A percentile compares a stretch with the other conserved stretches of the same genome.
Conservation (phyloP, 2,797 vertebrate genomes). For the Falco berigora region DNA sequence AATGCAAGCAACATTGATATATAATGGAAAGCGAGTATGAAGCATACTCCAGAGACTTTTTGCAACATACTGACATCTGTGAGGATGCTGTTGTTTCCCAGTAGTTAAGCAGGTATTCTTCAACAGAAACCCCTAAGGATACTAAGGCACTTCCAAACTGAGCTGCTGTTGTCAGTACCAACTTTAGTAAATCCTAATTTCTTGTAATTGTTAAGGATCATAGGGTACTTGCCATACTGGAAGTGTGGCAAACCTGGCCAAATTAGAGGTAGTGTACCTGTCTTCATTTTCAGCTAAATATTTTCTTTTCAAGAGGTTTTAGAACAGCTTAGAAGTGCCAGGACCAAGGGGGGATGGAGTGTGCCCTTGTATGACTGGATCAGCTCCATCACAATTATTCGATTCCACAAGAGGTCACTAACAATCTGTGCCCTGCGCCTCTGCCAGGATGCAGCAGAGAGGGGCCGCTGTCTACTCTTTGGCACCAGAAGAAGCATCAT, state of each 20-base stretch:
- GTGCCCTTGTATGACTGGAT: background rate
- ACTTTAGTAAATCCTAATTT: background rate
- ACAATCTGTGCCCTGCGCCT: background rate
- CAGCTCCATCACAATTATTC: background rate
- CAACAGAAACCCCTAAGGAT: background rate
- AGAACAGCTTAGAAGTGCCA: background rate
- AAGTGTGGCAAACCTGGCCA: background rate
- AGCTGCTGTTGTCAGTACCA: background rate
- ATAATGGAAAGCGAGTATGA: background rate
- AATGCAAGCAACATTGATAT: background rate
- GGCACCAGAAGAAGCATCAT: background rate
- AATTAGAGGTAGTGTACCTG: background rate
- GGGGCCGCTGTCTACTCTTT: background rate
- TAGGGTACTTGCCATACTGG: background rate
- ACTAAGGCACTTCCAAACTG: background rate
- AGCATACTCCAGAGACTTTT: background rate
- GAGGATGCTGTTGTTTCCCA: background rate
- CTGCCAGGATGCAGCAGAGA: background rate
- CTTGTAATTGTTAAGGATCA: background rate
- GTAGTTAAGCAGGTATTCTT: background rate
- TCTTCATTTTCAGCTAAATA: background rate
- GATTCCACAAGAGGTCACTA: constrained; percentile 19
- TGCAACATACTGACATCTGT: background rate
- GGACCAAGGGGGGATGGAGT: background rate
- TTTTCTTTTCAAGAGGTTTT: background rate